A percentile compares a stretch with the other conserved stretches of the same genome.
phyloP scores from a whole-genome alignment of 2,113 vertebrate genomes.

The Labeo catla region DNA sequence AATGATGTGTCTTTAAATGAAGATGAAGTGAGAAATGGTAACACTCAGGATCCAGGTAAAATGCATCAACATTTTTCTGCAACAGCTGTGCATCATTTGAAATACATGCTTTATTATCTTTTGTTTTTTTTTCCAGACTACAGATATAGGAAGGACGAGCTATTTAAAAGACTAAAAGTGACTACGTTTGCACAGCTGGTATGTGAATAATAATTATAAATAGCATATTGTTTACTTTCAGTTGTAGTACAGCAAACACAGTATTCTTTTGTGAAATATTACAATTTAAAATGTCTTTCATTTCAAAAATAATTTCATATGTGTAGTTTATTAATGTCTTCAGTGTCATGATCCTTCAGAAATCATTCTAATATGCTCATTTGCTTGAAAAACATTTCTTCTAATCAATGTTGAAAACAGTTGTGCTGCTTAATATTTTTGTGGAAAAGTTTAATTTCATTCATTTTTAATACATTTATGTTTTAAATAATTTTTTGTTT shows the following conservation, averaged over 20 bases:
- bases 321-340: not conserved
- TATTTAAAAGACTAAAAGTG: slow-evolving; percentile 95
- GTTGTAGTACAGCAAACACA: not conserved
- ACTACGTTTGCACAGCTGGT: slow-evolving; percentile 96
- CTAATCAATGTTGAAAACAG: not conserved
- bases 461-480: not conserved
- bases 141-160: slow-evolving; percentile 93
- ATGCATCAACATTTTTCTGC: not conserved
- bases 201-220: slow-evolving; percentile 60
- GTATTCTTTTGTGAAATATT: not conserved
- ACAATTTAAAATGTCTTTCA: not conserved
- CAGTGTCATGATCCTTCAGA: not conserved
- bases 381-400: not conserved
- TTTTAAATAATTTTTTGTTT: too few species aligned
- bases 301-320: not conserved
- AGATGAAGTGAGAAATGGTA: slow-evolving; percentile 57
- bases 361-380: not conserved
- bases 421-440: not conserved
- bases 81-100: not conserved
- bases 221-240: not conserved
- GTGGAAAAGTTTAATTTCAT: not conserved
- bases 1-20: slow-evolving; percentile 71
- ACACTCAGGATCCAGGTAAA: slow-evolving; percentile 72
- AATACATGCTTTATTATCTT: not conserved
- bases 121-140: slow-evolving; percentile 80